phyloP scores from a whole-genome alignment of 1,140 invertebrate species.

The Condylostylus longicornis region DNA sequence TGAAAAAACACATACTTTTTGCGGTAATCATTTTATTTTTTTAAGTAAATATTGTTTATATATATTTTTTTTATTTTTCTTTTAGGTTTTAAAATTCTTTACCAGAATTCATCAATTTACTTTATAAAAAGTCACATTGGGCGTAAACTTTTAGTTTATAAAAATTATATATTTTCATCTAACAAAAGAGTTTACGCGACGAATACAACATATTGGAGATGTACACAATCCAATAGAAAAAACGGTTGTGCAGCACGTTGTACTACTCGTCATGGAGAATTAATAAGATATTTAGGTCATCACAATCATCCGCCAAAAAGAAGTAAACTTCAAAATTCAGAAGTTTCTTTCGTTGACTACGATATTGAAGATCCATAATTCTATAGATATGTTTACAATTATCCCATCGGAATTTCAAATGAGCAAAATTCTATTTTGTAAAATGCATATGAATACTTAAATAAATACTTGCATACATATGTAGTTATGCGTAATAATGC shows the following conservation, averaged over 20 bases:
- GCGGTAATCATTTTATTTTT: too few relatives aligned
- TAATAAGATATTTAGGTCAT: background rate
- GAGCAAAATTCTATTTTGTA: too few relatives aligned
- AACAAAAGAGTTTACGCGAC: conserved; percentile 2
- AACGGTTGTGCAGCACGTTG: background rate
- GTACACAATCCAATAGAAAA: background rate
- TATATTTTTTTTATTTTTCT: too few relatives aligned
- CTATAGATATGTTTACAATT: background rate
- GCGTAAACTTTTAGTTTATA: conserved; percentile 1
- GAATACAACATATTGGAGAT: conserved; percentile 2
- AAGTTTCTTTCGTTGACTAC: background rate
- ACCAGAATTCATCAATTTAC: too few relatives aligned
- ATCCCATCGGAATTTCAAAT: too few relatives aligned
- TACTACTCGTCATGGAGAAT: background rate
- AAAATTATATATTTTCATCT: background rate
- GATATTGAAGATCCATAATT: conserved; percentile 2
- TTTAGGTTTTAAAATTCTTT: too few relatives aligned
- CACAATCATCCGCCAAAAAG: conserved; percentile 1
- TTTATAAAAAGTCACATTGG: conserved; percentile 1
- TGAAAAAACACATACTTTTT: too few relatives aligned
- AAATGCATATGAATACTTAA: too few relatives aligned
- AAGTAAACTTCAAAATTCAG: background rate
- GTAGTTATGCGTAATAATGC: too few relatives aligned
- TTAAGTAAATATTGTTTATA: too few relatives aligned
- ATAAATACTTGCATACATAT: too few relatives aligned